Conservation (phyloP, 1,140 invertebrate genomes). For the Pteromalus puparum region DNA sequence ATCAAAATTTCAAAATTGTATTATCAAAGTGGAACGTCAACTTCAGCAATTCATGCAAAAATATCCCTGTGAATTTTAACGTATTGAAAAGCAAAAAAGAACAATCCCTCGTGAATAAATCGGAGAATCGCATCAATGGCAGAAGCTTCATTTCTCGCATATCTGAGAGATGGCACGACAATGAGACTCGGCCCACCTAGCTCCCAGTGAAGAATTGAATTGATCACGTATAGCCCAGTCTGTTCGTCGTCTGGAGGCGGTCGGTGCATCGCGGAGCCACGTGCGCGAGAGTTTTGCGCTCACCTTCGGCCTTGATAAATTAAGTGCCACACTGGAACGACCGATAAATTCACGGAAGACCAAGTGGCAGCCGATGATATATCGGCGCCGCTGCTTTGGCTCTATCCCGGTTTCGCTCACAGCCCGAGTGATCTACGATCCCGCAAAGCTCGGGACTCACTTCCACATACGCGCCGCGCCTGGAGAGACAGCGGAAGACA, state of each 20-base stretch:
- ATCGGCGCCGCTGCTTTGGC: constrained; percentile 55
- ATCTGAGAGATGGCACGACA: neutral
- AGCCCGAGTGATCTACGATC: constrained; percentile 45
- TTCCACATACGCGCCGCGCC: neutral
- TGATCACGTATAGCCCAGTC: neutral
- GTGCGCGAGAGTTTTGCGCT: neutral
- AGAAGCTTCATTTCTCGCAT: neutral
- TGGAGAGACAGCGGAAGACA: too few species aligned
- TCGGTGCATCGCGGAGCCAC: neutral
- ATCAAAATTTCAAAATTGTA: too few species aligned
- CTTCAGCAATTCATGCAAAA: too few species aligned
- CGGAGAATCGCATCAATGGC: neutral
- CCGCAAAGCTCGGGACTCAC: constrained; percentile 1
- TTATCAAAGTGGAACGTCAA: too few species aligned
- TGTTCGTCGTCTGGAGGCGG: neutral
- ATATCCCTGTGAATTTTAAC: too few species aligned
- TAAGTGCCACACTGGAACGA: constrained; percentile 61
- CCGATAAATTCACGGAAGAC: constrained; percentile 64
- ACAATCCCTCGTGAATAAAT: neutral
- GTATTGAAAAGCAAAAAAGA: neutral
- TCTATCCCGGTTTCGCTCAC: neutral
- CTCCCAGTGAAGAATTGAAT: neutral
- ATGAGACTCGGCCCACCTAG: neutral
- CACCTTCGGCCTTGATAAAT: constrained; percentile 63
- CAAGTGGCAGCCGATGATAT: constrained; percentile 62